Evolutionary conservation across 2,113 vertebrate species (phyloP), one percentile per base, ranked within the genome.

Genomic region (Scomber scombrus): DNA sequence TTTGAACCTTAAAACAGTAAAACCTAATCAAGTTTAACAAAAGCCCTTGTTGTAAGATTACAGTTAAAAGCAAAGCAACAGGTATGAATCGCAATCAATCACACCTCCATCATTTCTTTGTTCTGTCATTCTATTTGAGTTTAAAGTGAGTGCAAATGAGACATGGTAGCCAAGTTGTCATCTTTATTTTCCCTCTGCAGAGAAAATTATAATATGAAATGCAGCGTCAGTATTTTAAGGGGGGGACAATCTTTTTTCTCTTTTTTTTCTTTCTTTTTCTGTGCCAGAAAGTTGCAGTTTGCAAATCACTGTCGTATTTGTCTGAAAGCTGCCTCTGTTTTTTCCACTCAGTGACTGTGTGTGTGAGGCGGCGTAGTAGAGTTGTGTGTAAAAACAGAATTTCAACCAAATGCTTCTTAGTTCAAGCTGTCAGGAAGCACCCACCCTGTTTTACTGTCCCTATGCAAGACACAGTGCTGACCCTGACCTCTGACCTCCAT

Each of bases 211-310:
- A 81, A 86, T 79, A 62, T 49, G 55, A 62, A 76, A 67, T 81
- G 63, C 78, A 81, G 67, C 46, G 77, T 84, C 65, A 65, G 80
- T 69, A 46, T 77, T 85, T 83, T 72, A 68, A 83, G 73, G 34
- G 46, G 65, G 63, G 65, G 63, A 47, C 56, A 63, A 54, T 51
- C 56, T 70, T 66, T 78, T 58, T 47, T 65, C 67, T 52, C 56
- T 47, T 65, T 71, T 52, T 61, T 43, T 46, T 67, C 45, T 31
- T 4, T 4, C 13, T 40, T 40, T 40, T 40, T 18, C n/a, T 54
- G 5, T 70, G 62, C 16, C 64, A 71, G 34, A 79, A 78, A 66
- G 62, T 55, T 61, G 34, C 63, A 55, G 63, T 64, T 75, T 68
- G 51, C 50, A 65, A 84, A 80, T 26, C 71, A 16, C 69, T 58